Conservation (phyloP, 2,797 vertebrate species). For the Sternarchorhynchus goeldii region DNA sequence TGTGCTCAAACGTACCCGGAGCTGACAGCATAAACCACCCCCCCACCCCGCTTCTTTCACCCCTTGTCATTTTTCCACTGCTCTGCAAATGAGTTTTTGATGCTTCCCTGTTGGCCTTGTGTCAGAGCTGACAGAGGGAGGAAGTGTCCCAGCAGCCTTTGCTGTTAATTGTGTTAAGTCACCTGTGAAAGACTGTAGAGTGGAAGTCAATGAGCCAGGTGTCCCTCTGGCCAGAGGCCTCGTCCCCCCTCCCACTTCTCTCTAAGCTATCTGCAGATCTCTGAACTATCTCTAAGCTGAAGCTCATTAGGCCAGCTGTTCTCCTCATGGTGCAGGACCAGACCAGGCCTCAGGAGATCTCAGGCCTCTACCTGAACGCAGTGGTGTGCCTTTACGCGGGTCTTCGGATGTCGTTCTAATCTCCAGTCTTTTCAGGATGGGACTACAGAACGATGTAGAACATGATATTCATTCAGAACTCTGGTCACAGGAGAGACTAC, state of each 20-base stretch:
- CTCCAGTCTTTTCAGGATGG: slow-evolving; percentile 5
- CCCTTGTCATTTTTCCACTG: slow-evolving; percentile 30
- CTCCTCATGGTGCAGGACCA: background rate
- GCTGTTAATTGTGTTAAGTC: slow-evolving; percentile 64
- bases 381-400: background rate
- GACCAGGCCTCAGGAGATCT: slow-evolving; percentile 8
- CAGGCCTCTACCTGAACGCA: background rate
- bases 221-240: slow-evolving; percentile 54
- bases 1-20: slow-evolving; percentile 4
- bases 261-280: slow-evolving; percentile 7
- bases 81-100: slow-evolving; percentile 54
- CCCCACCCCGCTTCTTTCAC: slow-evolving; percentile 5
- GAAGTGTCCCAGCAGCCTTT: slow-evolving; percentile 47
- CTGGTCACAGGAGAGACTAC: background rate
- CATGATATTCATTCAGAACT: background rate
- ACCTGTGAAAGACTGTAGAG: slow-evolving; percentile 64
- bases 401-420: background rate
- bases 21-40: slow-evolving; percentile 30
- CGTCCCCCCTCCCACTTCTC: slow-evolving; percentile 7
- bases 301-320: slow-evolving; percentile 24
- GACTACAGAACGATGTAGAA: background rate
- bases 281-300: slow-evolving; percentile 1
- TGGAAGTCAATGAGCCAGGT: slow-evolving; percentile 63
- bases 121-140: slow-evolving; percentile 48
- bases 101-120: slow-evolving; percentile 41